Conservation (phyloP, 2,888 invertebrate genomes). For the Dicranocentrus wangi region DNA sequence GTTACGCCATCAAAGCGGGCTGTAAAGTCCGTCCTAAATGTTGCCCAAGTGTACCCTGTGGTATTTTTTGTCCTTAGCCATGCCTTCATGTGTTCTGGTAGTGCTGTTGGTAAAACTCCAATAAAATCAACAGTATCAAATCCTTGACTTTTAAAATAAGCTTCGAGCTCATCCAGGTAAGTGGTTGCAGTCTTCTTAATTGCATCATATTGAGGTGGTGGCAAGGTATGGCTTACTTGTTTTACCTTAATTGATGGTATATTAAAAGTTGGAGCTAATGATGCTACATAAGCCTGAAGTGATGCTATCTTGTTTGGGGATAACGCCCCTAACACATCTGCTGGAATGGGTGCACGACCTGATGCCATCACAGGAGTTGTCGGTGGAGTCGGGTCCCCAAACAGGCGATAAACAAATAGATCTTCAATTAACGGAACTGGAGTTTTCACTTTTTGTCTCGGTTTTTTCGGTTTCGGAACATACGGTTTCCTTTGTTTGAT, state of each 20-base stretch:
- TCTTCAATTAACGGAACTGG: too few relatives aligned
- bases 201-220: not conserved
- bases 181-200: not conserved
- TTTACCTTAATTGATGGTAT: not conserved
- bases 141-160: not conserved
- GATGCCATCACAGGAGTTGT: too few relatives aligned
- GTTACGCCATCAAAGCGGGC: not conserved
- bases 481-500: too few relatives aligned
- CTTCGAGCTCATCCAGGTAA: not conserved
- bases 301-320: not conserved
- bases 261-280: not conserved
- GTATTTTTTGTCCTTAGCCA: slow-evolving; percentile 6
- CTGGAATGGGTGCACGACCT: too few relatives aligned
- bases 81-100: not conserved
- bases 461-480: too few relatives aligned
- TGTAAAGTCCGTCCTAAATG: not conserved
- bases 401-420: too few relatives aligned
- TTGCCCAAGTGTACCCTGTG: not conserved
- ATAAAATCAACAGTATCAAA: not conserved
- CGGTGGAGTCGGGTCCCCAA: too few relatives aligned
- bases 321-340: not conserved
- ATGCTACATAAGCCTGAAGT: not conserved
- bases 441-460: too few relatives aligned
- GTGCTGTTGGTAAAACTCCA: not conserved
- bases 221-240: not conserved